These are phyloP conservation scores for Helicoverpa assulta DNA, from an alignment of 2,888 invertebrate genomes.

Conservation along the genomic window DNA sequence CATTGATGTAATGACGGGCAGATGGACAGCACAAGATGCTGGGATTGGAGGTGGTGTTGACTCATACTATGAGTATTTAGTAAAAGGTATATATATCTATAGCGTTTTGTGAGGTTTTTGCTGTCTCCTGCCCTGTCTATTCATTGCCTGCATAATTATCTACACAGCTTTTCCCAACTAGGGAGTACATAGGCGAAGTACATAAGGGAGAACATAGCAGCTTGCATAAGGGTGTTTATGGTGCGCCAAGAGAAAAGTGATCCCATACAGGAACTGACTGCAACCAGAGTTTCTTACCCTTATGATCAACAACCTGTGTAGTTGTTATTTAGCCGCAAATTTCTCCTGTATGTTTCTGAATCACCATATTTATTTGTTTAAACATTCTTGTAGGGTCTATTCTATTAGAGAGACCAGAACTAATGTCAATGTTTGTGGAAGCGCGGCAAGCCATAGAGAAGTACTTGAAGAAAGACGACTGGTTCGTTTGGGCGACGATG, in stretches of 20 bases:
- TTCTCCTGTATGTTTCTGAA: background rate
- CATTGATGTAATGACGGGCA: conserved; percentile 97
- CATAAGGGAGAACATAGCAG: no score
- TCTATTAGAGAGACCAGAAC: conserved; percentile 96
- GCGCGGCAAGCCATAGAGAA: conserved; percentile 94
- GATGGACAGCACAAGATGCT: conserved; percentile 99
- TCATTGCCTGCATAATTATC: no score
- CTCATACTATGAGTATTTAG: conserved; percentile 99
- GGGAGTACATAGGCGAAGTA: no score
- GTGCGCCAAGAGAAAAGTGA: no score
- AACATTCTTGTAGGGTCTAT: conserved; percentile 91
- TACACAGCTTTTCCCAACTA: no score
- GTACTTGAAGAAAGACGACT: conserved; percentile 97
- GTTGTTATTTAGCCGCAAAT: no score
- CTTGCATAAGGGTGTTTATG: no score
- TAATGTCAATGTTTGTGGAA: conserved; percentile 97
- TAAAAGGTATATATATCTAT: conserved; percentile 95
- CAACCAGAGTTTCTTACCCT: no score
- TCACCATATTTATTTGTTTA: background rate
- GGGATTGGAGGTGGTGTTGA: conserved; percentile 99
- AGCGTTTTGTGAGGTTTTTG: no score
- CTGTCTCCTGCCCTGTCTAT: no score
- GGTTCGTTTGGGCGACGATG: conserved; percentile 99
- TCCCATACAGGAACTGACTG: no score
- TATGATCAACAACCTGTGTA: no score